Evolutionary conservation across 2,888 invertebrate genomes (phyloP), one percentile per base, ranked within the genome.

Genomic region (Entomobrya proxima): DNA sequence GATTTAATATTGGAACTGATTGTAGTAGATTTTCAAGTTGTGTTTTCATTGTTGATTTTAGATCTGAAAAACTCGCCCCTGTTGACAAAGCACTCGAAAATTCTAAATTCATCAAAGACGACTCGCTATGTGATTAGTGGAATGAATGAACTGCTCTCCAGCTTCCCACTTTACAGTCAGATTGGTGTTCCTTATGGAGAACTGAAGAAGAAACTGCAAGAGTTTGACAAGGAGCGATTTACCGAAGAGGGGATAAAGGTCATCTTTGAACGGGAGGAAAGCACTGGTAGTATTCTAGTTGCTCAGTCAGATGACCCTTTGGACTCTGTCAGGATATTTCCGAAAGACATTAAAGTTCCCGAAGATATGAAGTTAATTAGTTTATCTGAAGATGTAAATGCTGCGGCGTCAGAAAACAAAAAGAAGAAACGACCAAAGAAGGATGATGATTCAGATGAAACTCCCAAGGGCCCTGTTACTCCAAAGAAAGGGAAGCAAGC

Each of bases 161-260:
- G 94, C 90, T 95, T 95, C 91, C 95, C 95, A 79, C 95, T 94
- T 91, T 95, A 94, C 90, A 92, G 95, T 84, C 94, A 95, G 91
- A 93, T 94, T 91, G 95, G 95, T 24, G 95, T 96, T 86, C 95
- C 95, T n/a, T 94, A 94, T 86, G 93, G 93, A 80, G 94, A 95
- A 90, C 93, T 96, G 86, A 93, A 95, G 40, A 93, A 93, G 91
- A 94, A 95, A 90, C 93, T 95, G 83, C 92, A 94, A 44, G 93
- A 94, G 9, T 95, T 88, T 58, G 81, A 82, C 44, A 52, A 76
- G 30, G 85, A 86, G 18, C 37, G 86, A 75, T 86, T 84, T 76
- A 78, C 77, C 3, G 87, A 86, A 18, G 78, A 82, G 18, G 85
- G 86, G 18, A 64, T 88, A 9, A 50, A 82, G 44, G 77, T 86